Evolutionary conservation across 1,140 invertebrate species (phyloP).

Genomic region (Zophobas atratus): DNA sequence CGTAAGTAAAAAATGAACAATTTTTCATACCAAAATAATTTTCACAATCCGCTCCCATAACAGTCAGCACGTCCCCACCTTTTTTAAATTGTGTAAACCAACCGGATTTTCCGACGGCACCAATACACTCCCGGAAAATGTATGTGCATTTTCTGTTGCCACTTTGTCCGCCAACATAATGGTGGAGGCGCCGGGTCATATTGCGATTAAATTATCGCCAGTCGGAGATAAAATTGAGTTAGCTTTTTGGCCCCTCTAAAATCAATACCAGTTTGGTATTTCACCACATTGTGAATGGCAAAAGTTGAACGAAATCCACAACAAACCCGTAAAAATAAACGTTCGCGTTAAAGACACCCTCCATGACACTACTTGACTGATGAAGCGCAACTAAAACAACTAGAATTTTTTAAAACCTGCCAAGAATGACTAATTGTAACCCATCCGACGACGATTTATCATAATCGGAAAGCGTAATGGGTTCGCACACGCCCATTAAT

Average conservation of each 20-base stretch:
- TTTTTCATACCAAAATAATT: too few relatives aligned
- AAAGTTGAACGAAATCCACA: not conserved
- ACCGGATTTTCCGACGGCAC: not conserved
- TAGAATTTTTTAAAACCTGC: too few relatives aligned
- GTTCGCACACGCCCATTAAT: not conserved
- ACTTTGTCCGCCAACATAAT: conserved; percentile 29
- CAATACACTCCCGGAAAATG: conserved; percentile 12
- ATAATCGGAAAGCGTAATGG: not conserved
- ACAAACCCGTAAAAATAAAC: not conserved
- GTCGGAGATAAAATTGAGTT: conserved; percentile 31
- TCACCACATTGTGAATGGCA: not conserved
- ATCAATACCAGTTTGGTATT: conserved; percentile 1
- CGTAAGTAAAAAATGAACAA: too few relatives aligned
- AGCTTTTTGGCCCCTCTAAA: conserved; percentile 16
- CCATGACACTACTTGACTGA: too few relatives aligned
- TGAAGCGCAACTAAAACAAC: too few relatives aligned
- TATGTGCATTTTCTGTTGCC: conserved; percentile 12
- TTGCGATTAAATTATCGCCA: conserved; percentile 26
- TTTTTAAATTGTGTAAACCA: too few relatives aligned
- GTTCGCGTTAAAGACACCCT: not conserved
- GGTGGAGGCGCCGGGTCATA: conserved; percentile 38
- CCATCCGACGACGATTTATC: not conserved
- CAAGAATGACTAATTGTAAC: too few relatives aligned
- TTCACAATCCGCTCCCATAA: too few relatives aligned
- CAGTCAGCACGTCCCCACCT: too few relatives aligned